These are phyloP conservation scores for Plebejus melissa DNA, from an alignment of 2,888 invertebrate species.

Conservation along the genomic window DNA sequence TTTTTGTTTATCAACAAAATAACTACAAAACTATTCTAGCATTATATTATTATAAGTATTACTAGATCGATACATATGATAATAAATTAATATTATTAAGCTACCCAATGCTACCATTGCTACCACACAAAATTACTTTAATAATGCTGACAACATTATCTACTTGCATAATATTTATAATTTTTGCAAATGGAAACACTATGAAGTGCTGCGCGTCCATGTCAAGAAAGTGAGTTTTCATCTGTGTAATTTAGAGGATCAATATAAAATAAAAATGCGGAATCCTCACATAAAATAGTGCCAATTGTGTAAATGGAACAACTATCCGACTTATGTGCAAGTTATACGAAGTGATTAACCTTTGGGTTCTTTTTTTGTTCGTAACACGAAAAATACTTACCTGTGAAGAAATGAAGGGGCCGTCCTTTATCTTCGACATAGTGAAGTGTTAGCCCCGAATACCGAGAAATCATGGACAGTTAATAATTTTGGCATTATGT, in stretches of 20 bases:
- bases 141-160: background rate
- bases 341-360: constrained; percentile 29
- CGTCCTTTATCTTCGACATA: constrained; percentile 65
- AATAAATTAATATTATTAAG: too few relatives aligned
- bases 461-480: constrained; percentile 44
- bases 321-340: constrained; percentile 37
- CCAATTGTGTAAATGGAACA: constrained; percentile 45
- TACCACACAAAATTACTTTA: too few relatives aligned
- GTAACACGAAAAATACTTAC: constrained; percentile 50
- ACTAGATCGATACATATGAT: too few relatives aligned
- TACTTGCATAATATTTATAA: constrained; percentile 32
- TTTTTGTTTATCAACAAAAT: too few relatives aligned
- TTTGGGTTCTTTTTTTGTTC: constrained; percentile 31
- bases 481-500: constrained; percentile 56
- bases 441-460: constrained; percentile 60
- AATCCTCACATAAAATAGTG: constrained; percentile 54
- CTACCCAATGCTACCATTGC: too few relatives aligned
- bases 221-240: constrained; percentile 63
- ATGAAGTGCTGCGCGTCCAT: constrained; percentile 72
- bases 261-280: constrained; percentile 70
- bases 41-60: too few relatives aligned
- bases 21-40: too few relatives aligned
- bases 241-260: constrained; percentile 63
- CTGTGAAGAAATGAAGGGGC: constrained; percentile 64
- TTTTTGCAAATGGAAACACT: constrained; percentile 48